phyloP scores from a whole-genome alignment of 2,797 vertebrate genomes.

The Coreius guichenoti region DNA sequence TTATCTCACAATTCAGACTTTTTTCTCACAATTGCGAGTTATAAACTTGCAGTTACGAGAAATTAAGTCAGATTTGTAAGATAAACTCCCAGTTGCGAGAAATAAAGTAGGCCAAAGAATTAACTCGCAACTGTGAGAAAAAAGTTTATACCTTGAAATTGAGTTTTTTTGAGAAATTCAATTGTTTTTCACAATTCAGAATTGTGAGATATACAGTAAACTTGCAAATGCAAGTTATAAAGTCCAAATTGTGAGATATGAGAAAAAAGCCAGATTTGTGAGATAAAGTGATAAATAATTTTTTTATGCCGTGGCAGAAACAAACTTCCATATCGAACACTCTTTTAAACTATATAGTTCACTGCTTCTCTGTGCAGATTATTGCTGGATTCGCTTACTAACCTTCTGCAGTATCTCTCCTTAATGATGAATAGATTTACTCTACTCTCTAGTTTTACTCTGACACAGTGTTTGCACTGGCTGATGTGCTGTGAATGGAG shows the following conservation, averaged over 20 bases:
- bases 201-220: background rate
- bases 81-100: background rate
- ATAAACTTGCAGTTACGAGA: background rate
- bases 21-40: background rate
- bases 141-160: background rate
- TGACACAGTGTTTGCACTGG: background rate
- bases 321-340: background rate
- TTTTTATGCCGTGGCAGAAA: background rate
- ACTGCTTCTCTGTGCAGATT: conserved; percentile 35
- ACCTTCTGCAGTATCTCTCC: background rate
- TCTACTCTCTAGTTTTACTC: conserved; percentile 15
- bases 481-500: background rate
- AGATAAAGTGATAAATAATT: background rate
- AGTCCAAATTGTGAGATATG: background rate
- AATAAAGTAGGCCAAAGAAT: background rate
- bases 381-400: background rate
- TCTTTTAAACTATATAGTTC: background rate
- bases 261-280: background rate
- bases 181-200: background rate
- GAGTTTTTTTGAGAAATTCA: no score
- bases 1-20: no score
- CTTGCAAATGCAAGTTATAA: background rate
- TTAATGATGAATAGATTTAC: conserved; percentile 6
- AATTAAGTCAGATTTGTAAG: background rate
- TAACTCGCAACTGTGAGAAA: background rate